These are phyloP conservation scores for Leptinotarsa lineolata DNA, from an alignment of 1,140 invertebrate genomes.

Conservation along the genomic window DNA sequence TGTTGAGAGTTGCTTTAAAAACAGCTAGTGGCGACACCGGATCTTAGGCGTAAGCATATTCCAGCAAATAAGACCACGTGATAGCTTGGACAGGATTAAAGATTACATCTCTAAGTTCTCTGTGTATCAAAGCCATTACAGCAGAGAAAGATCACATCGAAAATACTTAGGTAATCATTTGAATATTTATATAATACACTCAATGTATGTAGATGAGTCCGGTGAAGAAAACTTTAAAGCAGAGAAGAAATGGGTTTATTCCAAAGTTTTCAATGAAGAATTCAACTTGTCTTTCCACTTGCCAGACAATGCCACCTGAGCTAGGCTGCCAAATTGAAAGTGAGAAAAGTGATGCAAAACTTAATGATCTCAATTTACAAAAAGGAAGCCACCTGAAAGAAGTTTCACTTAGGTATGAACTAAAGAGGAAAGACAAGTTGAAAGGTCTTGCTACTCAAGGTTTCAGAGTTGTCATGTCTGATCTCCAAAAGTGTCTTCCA, in stretches of 20 bases:
- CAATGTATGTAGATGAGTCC: slow-evolving; percentile 21
- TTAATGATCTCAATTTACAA: no score
- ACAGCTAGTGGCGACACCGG: neutral
- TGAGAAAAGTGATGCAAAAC: neutral
- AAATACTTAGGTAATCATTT: no score
- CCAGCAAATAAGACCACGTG: neutral
- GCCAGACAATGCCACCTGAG: neutral
- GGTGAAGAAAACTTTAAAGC: neutral
- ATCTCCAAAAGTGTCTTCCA: no score
- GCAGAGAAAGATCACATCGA: neutral
- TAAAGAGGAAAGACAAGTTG: no score
- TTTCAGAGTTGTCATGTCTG: no score
- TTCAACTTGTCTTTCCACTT: slow-evolving; percentile 21
- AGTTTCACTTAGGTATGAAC: no score
- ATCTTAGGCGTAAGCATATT: slow-evolving; percentile 4
- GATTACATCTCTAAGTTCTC: neutral
- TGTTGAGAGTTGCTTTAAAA: neutral
- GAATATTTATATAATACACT: slow-evolving; percentile 21
- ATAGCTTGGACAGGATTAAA: neutral
- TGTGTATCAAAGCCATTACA: neutral
- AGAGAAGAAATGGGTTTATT: slow-evolving; percentile 6
- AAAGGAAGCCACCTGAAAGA: no score
- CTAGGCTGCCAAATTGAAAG: neutral
- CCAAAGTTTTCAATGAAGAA: slow-evolving; percentile 19
- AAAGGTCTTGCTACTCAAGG: no score